Conservation (phyloP, 2,797 vertebrate species). For the Natrix natrix region DNA sequence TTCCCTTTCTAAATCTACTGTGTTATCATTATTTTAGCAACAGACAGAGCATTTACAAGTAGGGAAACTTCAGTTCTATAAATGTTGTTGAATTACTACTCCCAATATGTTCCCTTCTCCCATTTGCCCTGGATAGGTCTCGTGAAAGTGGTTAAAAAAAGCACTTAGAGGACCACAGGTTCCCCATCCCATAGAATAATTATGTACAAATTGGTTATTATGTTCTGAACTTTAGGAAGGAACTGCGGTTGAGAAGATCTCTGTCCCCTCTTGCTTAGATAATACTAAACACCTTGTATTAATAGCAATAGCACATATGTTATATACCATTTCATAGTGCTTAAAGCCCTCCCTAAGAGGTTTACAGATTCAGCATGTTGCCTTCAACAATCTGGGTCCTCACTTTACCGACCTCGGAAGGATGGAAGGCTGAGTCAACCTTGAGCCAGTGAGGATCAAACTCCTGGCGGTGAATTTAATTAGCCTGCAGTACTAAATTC, state of each 20-base stretch:
- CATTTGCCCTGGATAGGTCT: neutral
- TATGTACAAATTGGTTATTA: neutral
- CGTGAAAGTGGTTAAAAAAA: neutral
- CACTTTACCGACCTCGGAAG: neutral
- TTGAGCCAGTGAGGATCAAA: neutral
- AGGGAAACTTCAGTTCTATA: neutral
- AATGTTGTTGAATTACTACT: neutral
- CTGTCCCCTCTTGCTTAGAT: neutral
- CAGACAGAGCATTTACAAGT: neutral
- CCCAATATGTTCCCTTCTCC: neutral
- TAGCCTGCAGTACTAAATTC: neutral
- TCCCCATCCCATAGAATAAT: neutral
- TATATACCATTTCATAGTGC: neutral
- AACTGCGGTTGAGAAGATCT: neutral
- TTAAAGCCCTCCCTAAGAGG: neutral
- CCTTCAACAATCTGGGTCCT: neutral
- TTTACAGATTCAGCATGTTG: neutral
- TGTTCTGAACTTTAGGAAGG: neutral
- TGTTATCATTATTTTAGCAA: neutral
- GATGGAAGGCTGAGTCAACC: neutral
- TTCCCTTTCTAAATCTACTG: neutral
- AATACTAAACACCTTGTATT: neutral
- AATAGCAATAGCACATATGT: neutral
- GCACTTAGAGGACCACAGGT: neutral
- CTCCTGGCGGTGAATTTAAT: neutral